Base-by-base conservation (phyloP, 2,888 invertebrate species). In the Trichopria drosophilae region DNA sequence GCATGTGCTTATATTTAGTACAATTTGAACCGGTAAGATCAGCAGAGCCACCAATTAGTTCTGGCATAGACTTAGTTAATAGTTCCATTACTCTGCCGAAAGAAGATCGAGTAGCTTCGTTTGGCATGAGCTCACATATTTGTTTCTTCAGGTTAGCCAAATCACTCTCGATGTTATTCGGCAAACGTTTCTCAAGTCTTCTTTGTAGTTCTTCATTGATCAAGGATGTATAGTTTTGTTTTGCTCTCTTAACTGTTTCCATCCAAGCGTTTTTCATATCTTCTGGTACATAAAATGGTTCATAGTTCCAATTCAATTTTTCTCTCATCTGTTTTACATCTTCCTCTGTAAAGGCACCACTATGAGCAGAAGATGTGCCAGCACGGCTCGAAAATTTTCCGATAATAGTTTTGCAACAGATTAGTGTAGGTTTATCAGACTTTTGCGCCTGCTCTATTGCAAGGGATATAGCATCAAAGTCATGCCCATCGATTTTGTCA, bases 81-180 rank as follows among this genome's bases (percentile, higher is more conserved):
- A 42, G 42, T 12, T 42, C 42, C 42, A 42, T 42, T 31, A 42
- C 42, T 32, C 19, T 42, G 13, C 42, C 42, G 13, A 42, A 42
- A 42, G 42, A 42, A 42, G 42, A 42, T n/a, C 42, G 42, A n/a
- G 42, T 42, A 42, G 42, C 42, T 42, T 42, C 42, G 42, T 42
- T 42, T 31, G 42, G 42, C 42, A 42, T 42, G 29, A 12, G 3
- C 42, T 42, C 42, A 12, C 13, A 12, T 42, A 42, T 42, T 42
- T 42, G 42, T 42, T 41, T 41, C 41, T 41, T 41, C 18, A 41
- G 12, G 18, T 16, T 16, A 41, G 41, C 41, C 15, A 41, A 41
- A 41, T 29, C 41, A 41, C 29, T 16, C 28, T 7, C 41, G 41
- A 41, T 41, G 29, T 41, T 41, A 29, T 41, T 29, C 20, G 41